These are phyloP conservation scores for Liparis tanakae DNA, from an alignment of 2,797 vertebrate genomes.

Conservation along the genomic window DNA sequence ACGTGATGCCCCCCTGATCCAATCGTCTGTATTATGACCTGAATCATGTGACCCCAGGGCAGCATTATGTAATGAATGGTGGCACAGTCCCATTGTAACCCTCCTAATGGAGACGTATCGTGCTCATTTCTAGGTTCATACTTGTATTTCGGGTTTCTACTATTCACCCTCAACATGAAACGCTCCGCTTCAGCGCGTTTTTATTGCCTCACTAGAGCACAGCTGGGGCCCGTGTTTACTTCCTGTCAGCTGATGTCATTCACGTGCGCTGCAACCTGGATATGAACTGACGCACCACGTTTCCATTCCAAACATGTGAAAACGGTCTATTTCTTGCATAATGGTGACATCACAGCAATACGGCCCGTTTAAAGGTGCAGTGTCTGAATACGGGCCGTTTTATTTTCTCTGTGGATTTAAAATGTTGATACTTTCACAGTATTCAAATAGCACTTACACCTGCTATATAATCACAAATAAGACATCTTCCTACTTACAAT, in stretches of 20 bases:
- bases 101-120: neutral
- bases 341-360: neutral
- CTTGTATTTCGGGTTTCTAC: neutral
- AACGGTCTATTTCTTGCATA: neutral
- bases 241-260: neutral
- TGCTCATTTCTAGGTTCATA: neutral
- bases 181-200: neutral
- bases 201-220: neutral
- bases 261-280: neutral
- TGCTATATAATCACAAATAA: neutral
- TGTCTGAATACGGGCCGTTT: too few species aligned
- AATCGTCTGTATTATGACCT: neutral
- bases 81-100: neutral
- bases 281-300: neutral
- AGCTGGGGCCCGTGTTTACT: neutral
- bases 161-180: neutral
- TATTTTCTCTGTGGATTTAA: neutral
- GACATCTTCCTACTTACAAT: too few species aligned
- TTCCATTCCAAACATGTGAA: neutral
- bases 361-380: neutral
- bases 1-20: neutral
- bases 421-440: neutral
- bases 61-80: conserved; percentile 3
- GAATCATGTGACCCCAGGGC: neutral
- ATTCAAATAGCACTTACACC: neutral